Conservation (phyloP, 1,140 invertebrate genomes). For the Heterodera carotae region DNA sequence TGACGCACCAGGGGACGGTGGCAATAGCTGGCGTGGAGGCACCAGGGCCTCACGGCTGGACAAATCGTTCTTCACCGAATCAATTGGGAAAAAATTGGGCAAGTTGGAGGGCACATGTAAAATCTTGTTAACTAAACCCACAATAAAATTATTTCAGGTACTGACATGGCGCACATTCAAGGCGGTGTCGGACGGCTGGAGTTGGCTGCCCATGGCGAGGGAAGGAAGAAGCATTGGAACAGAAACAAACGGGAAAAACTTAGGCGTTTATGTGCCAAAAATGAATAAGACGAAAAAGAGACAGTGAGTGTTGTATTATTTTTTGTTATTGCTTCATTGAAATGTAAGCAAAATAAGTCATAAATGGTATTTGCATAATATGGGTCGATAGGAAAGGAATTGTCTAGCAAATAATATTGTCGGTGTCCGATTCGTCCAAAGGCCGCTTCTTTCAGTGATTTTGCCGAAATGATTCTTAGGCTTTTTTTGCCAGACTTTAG, state of each 20-base stretch:
- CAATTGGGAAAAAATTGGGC: constrained; percentile 11
- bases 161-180: neutral
- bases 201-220: neutral
- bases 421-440: no score
- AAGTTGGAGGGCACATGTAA: neutral
- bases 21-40: neutral
- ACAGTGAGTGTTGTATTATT: neutral
- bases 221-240: constrained; percentile 35
- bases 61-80: constrained; percentile 13
- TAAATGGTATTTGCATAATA: no score
- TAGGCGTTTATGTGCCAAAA: constrained; percentile 30
- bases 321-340: constrained; percentile 17
- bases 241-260: constrained; percentile 43
- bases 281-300: constrained; percentile 30
- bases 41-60: neutral
- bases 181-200: neutral
- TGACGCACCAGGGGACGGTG: neutral
- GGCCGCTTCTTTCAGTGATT: no score
- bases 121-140: neutral
- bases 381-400: no score
- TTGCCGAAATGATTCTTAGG: no score
- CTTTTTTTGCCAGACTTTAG: no score
- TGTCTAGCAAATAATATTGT: no score
- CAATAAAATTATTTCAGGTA: neutral
- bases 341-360: no score